These are phyloP conservation scores for Nymphalis io DNA, from an alignment of 1,140 invertebrate genomes.

Conservation along the genomic window DNA sequence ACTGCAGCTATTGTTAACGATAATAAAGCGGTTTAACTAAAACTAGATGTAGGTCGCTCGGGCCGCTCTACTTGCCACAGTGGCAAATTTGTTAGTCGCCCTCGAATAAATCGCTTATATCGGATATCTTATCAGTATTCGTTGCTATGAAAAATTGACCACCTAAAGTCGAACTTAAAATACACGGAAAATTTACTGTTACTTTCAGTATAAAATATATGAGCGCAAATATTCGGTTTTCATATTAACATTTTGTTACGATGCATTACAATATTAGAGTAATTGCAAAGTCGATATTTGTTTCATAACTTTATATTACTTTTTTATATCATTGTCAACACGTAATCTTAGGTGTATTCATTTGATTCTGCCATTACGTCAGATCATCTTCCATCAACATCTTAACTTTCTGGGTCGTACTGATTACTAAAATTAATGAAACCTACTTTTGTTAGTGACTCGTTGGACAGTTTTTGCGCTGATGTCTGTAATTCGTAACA, in stretches of 20 bases:
- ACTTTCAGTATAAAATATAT: not conserved
- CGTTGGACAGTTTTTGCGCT: slow-evolving; percentile 46
- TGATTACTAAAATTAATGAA: slow-evolving; percentile 76
- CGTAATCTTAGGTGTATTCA: slow-evolving; percentile 22
- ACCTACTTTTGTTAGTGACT: slow-evolving; percentile 64
- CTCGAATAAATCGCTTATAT: slow-evolving; percentile 63
- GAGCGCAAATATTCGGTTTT: not conserved
- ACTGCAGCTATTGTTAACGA: slow-evolving; percentile 68
- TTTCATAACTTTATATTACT: not conserved
- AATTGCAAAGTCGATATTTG: not conserved
- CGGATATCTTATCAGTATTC: slow-evolving; percentile 69
- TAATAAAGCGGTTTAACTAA: slow-evolving; percentile 65
- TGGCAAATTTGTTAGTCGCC: slow-evolving; percentile 74
- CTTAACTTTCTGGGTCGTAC: slow-evolving; percentile 72
- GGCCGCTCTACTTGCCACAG: slow-evolving; percentile 74
- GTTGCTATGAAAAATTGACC: slow-evolving; percentile 44
- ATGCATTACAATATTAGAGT: not conserved
- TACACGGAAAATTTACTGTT: not conserved
- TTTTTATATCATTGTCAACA: slow-evolving; percentile 10
- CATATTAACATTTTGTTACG: not conserved
- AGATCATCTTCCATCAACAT: slow-evolving; percentile 54
- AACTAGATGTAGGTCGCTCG: slow-evolving; percentile 73
- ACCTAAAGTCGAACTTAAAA: slow-evolving; percentile 28
- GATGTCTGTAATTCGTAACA: slow-evolving; percentile 38
- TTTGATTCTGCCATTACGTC: slow-evolving; percentile 37